Percentiles rank a stretch among this genome's conserved stretches.
These are phyloP conservation scores for Cordylochernes scorpioides DNA, from an alignment of 2,888 invertebrate genomes.

Conservation along the genomic window DNA sequence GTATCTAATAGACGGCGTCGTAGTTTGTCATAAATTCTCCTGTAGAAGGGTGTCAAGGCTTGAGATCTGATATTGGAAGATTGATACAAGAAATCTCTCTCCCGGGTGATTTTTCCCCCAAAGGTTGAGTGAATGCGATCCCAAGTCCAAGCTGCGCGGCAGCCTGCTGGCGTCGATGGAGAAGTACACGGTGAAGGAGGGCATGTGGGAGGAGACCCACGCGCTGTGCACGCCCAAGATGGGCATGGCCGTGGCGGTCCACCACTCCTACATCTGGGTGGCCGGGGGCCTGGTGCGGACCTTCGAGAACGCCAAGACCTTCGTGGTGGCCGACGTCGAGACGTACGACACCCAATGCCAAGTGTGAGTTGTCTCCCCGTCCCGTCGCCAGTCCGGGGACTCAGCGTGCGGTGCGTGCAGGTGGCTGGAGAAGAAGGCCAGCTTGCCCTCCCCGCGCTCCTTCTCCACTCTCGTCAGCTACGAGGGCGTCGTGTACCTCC, in stretches of 20 bases:
- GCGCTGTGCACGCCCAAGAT: neutral
- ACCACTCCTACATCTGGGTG: neutral
- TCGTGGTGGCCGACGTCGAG: neutral
- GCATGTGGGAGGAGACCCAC: neutral
- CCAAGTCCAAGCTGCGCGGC: too few species aligned
- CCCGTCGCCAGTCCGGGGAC: too few species aligned
- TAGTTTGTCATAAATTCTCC: too few species aligned
- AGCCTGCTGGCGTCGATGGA: neutral
- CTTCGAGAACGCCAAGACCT: neutral
- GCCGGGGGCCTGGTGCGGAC: neutral
- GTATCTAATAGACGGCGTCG: too few species aligned
- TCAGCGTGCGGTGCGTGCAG: too few species aligned
- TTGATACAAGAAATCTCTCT: too few species aligned
- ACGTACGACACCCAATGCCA: neutral
- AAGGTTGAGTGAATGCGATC: too few species aligned
- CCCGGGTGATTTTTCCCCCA: too few species aligned
- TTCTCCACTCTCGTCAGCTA: neutral
- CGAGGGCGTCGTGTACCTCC: neutral
- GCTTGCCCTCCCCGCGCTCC: neutral
- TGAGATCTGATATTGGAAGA: too few species aligned
- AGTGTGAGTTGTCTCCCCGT: too few species aligned
- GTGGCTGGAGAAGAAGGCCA: neutral
- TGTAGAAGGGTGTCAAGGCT: too few species aligned
- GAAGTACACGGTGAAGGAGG: neutral
- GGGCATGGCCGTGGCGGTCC: neutral